phyloP scores from a whole-genome alignment of 1,140 invertebrate genomes.

The Paraescarpia echinospica region DNA sequence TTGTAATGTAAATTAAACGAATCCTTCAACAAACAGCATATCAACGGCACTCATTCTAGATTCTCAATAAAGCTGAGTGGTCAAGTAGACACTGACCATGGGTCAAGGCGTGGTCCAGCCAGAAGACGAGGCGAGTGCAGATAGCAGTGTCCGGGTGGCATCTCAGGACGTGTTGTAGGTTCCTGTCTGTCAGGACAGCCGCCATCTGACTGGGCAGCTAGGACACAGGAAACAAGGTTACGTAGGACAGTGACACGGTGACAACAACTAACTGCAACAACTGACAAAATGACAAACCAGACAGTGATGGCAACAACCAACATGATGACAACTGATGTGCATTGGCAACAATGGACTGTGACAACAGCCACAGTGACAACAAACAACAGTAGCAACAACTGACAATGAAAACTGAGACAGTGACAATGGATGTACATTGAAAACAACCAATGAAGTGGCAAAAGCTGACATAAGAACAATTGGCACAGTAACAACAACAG shows the following conservation, averaged over 20 bases:
- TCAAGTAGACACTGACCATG: neutral
- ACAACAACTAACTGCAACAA: neutral
- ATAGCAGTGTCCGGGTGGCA: conserved; percentile 15
- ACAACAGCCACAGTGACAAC: neutral
- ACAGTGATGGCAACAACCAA: neutral
- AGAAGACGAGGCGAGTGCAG: conserved; percentile 19
- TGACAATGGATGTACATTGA: too few relatives aligned
- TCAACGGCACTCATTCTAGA: too few relatives aligned
- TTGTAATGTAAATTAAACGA: too few relatives aligned
- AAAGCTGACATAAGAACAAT: too few relatives aligned
- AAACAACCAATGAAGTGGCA: too few relatives aligned
- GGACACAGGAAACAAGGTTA: neutral
- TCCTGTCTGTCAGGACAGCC: conserved; percentile 12
- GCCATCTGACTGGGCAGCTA: conserved; percentile 26
- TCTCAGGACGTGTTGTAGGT: conserved; percentile 18
- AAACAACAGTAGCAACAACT: neutral
- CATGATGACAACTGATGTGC: neutral
- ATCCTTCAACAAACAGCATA: too few relatives aligned
- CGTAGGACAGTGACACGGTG: neutral
- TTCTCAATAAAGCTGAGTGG: too few relatives aligned
- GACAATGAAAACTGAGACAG: too few relatives aligned
- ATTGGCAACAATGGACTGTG: neutral
- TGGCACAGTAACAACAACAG: too few relatives aligned
- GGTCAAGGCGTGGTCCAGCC: conserved; percentile 21
- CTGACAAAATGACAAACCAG: neutral